Evolutionary conservation across 35 echinoderm and acorn worm species (phyloP), one percentile per base, ranked within the genome.

Genomic region (Stichopus chloronotus): DNA sequence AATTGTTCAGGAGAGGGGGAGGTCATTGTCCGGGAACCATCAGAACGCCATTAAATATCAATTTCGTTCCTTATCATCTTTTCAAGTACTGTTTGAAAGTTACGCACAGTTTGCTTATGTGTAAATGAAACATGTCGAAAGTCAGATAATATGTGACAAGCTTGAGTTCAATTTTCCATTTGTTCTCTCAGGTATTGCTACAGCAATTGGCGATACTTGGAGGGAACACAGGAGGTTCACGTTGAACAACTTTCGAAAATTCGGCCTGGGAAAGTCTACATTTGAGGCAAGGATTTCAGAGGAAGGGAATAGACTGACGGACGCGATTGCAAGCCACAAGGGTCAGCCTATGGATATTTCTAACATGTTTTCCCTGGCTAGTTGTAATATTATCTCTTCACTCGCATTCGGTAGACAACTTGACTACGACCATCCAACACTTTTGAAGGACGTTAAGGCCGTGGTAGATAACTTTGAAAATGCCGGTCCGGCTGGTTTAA

Each of bases 331-430:
- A 52, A 25, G 71, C 5, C 25, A 78, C 52, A 21, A 91, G 4
- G 88, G 88, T 22, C 68, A 56, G 16, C 72, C 88, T 10, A 91
- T 91, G 72, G 63, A 91, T 20, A 71, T 91, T 58, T 91, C 88
- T n/a, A 14, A 53, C 54, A 91, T 71, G 12, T 91, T 77, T 78
- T 91, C 88, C 5, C 8, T 77, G 68, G 88, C 69, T 5, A 91
- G 88, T 53, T 91, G 88, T 20, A 94, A 94, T 79, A 65, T 94
- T 59, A 94, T 89, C 8, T 88, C 81, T 19, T 77, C 10, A 5
- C 21, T 94, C 5, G 5, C 58, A 9, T 94, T 94, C 52, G 84
- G 85, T n/a, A 56, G 57, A 53, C 83, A 85, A 57, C 56, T 94
- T 52, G 81, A 94, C 9, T 63, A 94, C 57, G 25, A 56, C 25